Conservation (phyloP, 2,888 invertebrate species). For the Argyresthia albistria region DNA sequence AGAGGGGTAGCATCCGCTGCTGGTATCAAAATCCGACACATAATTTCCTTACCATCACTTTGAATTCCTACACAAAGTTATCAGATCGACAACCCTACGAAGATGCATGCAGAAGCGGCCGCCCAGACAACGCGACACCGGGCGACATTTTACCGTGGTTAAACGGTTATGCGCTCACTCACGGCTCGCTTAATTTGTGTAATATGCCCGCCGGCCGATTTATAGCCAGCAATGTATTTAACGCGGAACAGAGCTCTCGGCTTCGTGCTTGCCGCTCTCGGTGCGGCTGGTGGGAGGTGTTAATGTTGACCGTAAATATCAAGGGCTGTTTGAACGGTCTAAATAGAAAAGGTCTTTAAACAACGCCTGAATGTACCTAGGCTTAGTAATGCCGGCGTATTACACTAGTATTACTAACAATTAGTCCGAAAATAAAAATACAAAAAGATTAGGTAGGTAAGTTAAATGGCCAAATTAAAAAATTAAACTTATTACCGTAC, state of each 20-base stretch:
- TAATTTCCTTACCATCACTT: no score
- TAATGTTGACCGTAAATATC: slow-evolving; percentile 3
- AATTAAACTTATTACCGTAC: no score
- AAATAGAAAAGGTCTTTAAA: no score
- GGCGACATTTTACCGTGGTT: slow-evolving; percentile 30
- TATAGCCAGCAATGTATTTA: slow-evolving; percentile 25
- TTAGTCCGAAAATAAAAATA: no score
- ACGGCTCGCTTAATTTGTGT: slow-evolving; percentile 36
- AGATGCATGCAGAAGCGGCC: not conserved
- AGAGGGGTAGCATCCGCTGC: no score
- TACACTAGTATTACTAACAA: no score
- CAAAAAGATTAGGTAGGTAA: no score
- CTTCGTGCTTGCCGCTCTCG: not conserved
- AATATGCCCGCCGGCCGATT: slow-evolving; percentile 22
- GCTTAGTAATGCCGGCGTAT: no score
- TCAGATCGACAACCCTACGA: not conserved
- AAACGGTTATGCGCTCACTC: slow-evolving; percentile 45
- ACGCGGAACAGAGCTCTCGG: not conserved
- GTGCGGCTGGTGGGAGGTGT: not conserved
- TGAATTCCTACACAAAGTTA: not conserved
- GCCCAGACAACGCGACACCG: slow-evolving; percentile 5
- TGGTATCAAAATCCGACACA: no score
- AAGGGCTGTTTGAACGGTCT: not conserved
- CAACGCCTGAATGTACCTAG: no score
- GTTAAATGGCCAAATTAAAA: no score